Conservation (phyloP, 2,797 vertebrate species). For the Syncerus caffer region DNA sequence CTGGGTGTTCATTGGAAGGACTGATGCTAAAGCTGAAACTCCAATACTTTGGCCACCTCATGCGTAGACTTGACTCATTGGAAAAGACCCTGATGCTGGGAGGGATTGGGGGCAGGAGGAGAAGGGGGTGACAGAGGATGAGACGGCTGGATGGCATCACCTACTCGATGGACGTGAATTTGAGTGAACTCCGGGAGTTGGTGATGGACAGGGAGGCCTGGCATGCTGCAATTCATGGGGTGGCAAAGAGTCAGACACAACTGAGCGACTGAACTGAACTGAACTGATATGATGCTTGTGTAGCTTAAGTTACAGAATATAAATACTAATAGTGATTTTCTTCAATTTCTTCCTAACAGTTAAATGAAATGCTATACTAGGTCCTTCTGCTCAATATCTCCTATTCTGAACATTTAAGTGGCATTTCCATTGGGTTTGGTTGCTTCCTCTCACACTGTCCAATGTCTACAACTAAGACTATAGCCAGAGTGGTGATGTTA, state of each 20-base stretch:
- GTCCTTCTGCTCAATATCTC: neutral
- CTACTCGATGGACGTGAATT: fast-evolving
- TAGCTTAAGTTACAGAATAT: neutral
- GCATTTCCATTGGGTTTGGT: neutral
- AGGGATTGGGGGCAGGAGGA: too few species aligned
- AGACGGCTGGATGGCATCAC: too few species aligned
- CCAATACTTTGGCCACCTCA: too few species aligned
- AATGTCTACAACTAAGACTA: neutral
- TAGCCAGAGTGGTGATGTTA: fast-evolving
- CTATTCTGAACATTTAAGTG: neutral
- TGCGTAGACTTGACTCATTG: too few species aligned
- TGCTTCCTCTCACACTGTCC: neutral
- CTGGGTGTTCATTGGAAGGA: too few species aligned
- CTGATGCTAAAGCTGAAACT: too few species aligned
- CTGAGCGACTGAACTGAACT: too few species aligned
- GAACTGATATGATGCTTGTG: neutral
- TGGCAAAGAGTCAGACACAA: fast-evolving
- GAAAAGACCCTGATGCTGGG: too few species aligned
- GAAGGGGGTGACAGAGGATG: too few species aligned
- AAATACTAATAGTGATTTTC: neutral
- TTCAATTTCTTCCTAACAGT: neutral
- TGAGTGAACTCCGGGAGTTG: too few species aligned
- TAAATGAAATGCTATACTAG: neutral
- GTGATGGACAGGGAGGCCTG: too few species aligned
- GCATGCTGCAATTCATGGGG: too few species aligned